Percentiles rank a stretch among this genome's conserved stretches.
Evolutionary conservation across 2,888 invertebrate genomes (phyloP).

Genomic region (Philereme vetulata): DNA sequence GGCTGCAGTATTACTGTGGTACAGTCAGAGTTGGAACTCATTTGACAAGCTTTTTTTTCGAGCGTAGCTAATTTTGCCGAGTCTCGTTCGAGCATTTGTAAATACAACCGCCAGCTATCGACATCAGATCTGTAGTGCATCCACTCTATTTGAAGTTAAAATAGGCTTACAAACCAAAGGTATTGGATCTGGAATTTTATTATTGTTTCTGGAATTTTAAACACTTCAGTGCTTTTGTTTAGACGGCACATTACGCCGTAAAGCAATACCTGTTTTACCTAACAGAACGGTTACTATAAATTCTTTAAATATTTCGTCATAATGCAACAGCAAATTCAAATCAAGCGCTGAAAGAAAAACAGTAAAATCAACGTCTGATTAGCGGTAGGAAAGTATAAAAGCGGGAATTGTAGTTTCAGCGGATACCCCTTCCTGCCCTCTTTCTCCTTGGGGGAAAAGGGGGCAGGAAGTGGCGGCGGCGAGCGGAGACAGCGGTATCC

Average conservation of each 20-base stretch:
- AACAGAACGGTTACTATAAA: too few relatives aligned
- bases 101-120: too few relatives aligned
- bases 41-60: not conserved
- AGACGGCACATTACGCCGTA: too few relatives aligned
- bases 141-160: too few relatives aligned
- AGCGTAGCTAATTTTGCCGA: not conserved
- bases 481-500: conserved; percentile 77
- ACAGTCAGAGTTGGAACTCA: conserved; percentile 3
- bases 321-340: conserved; percentile 38
- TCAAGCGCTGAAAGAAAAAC: conserved; percentile 54
- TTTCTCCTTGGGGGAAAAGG: conserved; percentile 59
- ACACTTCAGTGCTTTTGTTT: too few relatives aligned
- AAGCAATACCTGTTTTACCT: too few relatives aligned
- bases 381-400: conserved; percentile 74
- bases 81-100: not conserved
- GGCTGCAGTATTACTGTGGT: conserved; percentile 35
- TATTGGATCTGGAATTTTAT: too few relatives aligned
- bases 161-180: too few relatives aligned
- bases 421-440: conserved; percentile 40
- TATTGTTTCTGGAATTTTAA: too few relatives aligned
- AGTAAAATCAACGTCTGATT: conserved; percentile 62
- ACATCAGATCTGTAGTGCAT: too few relatives aligned
- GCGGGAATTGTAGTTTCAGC: conserved; percentile 63
- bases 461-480: conserved; percentile 74
- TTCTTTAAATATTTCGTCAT: too few relatives aligned